These are phyloP conservation scores for Myopa tessellatipennis DNA, from an alignment of 2,888 invertebrate genomes.

Conservation along the genomic window DNA sequence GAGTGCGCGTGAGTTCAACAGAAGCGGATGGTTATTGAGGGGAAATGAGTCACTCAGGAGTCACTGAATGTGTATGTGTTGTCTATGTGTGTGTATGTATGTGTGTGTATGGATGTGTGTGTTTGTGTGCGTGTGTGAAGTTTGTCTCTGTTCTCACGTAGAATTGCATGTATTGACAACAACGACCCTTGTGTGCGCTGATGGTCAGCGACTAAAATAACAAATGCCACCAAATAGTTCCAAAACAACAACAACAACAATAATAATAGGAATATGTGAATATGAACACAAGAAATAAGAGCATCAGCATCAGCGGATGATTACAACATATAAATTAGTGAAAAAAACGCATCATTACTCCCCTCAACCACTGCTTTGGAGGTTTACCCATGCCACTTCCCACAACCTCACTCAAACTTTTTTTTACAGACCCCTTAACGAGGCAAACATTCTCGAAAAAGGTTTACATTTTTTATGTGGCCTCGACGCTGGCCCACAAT, in stretches of 20 bases:
- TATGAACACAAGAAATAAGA: neutral
- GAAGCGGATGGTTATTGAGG: no score
- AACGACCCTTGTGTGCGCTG: neutral
- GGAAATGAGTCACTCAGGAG: conserved; percentile 12
- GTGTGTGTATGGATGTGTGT: no score
- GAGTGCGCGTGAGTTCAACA: no score
- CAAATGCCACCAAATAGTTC: no score
- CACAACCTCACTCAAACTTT: no score
- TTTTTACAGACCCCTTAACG: neutral
- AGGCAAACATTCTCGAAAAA: neutral
- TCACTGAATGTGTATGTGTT: conserved; percentile 22
- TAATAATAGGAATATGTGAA: conserved; percentile 14
- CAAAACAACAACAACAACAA: conserved; percentile 22
- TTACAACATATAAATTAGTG: neutral
- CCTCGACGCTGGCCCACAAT: conserved; percentile 3
- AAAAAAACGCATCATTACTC: neutral
- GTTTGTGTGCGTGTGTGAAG: no score
- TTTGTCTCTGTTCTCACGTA: no score
- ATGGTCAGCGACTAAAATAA: neutral
- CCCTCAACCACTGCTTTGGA: neutral
- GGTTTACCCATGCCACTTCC: neutral
- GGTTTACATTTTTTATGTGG: neutral
- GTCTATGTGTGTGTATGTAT: no score
- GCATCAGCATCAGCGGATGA: conserved; percentile 21
- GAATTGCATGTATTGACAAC: no score